phyloP scores from a whole-genome alignment of 2,113 vertebrate genomes.

The Erythrocebus patas region DNA sequence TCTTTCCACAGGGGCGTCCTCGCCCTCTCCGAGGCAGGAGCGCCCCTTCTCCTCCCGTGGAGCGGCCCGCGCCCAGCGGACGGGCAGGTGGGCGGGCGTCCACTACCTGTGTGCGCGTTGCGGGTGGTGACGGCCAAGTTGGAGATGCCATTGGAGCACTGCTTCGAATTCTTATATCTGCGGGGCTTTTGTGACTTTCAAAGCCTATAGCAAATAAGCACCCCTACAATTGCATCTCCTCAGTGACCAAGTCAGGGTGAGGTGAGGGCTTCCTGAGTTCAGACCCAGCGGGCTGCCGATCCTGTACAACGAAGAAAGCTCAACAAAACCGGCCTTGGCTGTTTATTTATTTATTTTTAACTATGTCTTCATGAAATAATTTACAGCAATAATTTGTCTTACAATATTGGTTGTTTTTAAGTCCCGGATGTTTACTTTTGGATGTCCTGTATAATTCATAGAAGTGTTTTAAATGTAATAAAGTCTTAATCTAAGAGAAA shows the following conservation, averaged over 20 bases:
- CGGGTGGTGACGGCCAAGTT: not conserved
- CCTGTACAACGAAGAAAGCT: not conserved
- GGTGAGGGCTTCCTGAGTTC: not conserved
- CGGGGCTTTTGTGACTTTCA: constrained; percentile 20
- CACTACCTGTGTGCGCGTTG: not conserved
- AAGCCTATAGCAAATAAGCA: not conserved
- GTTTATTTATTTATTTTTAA: not conserved
- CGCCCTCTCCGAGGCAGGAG: no score
- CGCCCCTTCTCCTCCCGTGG: no score
- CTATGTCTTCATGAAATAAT: not conserved
- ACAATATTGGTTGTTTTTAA: not conserved
- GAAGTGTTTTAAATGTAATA: not conserved
- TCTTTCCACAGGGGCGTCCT: no score
- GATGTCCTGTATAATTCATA: not conserved
- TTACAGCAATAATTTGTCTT: not conserved
- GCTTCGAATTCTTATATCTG: not conserved
- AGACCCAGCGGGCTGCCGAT: not conserved
- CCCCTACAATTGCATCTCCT: not conserved
- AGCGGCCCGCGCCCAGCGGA: not conserved
- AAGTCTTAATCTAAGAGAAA: not conserved
- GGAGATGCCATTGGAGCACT: constrained; percentile 8
- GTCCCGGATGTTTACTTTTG: not conserved
- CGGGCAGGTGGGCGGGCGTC: not conserved
- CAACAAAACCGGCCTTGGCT: not conserved
- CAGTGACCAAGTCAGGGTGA: not conserved